Evolutionary conservation across 2,888 invertebrate species (phyloP).

Genomic region (Ophonus ardosiacus): DNA sequence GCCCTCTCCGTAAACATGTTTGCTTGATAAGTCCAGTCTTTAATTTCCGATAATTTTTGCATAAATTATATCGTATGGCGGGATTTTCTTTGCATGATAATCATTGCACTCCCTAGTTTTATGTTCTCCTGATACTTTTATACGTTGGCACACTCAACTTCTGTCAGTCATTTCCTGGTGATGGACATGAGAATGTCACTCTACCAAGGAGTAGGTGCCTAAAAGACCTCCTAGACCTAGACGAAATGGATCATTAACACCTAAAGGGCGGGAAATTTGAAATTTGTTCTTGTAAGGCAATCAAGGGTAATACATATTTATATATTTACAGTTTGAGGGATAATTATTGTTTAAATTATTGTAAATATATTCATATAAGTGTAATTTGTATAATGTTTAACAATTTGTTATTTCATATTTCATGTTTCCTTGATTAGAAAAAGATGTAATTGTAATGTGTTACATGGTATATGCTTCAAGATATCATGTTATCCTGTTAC

Average conservation of each 20-base stretch:
- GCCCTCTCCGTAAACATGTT: constrained; percentile 69
- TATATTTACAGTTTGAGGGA: neutral
- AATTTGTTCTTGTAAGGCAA: neutral
- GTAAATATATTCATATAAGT: neutral
- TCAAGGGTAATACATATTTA: neutral
- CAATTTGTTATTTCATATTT: neutral
- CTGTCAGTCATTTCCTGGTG: constrained; percentile 72
- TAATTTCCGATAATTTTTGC: constrained; percentile 74
- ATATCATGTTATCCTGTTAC: neutral
- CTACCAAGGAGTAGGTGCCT: constrained; percentile 61
- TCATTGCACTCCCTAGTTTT: constrained; percentile 57
- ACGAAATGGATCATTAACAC: neutral
- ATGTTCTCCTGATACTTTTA: constrained; percentile 68
- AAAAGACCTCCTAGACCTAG: constrained; percentile 46
- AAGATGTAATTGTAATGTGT: neutral
- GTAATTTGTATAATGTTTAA: neutral
- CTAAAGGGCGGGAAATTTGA: neutral
- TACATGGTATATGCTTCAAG: neutral
- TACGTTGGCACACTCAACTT: constrained; percentile 71
- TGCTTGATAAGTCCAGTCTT: constrained; percentile 71
- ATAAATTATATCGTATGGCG: constrained; percentile 71
- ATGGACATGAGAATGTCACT: constrained; percentile 63
- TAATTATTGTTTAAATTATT: neutral
- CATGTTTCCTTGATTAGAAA: neutral
- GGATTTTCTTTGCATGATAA: neutral